A percentile compares a stretch with the other conserved stretches of the same genome.
phyloP scores from a whole-genome alignment of 2,797 vertebrate species.

The Avahi laniger region DNA sequence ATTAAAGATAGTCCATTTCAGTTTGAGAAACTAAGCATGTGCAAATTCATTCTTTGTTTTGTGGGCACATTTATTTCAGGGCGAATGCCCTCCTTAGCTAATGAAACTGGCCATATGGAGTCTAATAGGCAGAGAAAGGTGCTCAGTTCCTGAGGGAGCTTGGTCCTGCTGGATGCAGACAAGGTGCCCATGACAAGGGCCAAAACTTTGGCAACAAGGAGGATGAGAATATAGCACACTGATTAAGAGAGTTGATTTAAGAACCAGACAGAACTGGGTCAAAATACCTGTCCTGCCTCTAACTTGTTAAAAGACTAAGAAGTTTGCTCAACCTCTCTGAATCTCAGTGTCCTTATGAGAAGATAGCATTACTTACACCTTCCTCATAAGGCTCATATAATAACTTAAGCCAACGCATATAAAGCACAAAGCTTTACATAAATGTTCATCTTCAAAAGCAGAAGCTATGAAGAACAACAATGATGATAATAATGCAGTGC shows the following conservation, averaged over 20 bases:
- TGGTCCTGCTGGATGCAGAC: background rate
- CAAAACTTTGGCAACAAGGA: background rate
- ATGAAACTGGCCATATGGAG: background rate
- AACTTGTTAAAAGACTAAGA: background rate
- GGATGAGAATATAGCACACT: background rate
- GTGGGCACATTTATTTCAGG: background rate
- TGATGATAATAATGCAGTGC: background rate
- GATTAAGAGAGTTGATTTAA: background rate
- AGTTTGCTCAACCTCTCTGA: background rate
- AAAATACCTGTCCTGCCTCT: background rate
- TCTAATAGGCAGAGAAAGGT: background rate
- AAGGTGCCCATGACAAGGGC: background rate
- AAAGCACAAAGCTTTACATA: background rate
- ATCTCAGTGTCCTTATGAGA: background rate
- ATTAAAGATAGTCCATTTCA: conserved; percentile 47
- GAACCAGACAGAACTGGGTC: background rate
- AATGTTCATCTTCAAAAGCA: background rate
- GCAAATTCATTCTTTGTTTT: conserved; percentile 55
- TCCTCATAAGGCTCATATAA: background rate
- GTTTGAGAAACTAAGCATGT: conserved; percentile 52
- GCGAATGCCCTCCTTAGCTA: background rate
- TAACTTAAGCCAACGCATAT: background rate
- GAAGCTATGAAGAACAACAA: background rate
- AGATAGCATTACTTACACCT: background rate
- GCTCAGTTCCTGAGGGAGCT: background rate